These are phyloP conservation scores for Porites lutea DNA, from an alignment of 64 coral and sea anemone genomes.

Conservation along the genomic window DNA sequence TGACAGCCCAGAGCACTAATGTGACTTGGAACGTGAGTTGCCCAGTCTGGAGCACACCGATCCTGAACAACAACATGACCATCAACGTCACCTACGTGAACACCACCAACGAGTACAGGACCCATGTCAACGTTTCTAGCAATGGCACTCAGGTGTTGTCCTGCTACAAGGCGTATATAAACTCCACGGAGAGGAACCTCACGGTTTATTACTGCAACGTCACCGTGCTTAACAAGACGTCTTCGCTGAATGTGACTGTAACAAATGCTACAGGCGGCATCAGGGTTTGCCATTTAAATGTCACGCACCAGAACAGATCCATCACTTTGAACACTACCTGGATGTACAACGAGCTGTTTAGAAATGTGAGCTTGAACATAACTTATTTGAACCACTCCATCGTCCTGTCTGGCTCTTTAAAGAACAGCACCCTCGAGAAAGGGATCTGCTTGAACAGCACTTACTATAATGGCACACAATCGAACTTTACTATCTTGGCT, in stretches of 20 bases:
- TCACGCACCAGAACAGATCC: slow-evolving; percentile 75
- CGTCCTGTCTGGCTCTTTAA: slow-evolving; percentile 58
- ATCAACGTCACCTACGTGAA: slow-evolving; percentile 76
- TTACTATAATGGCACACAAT: slow-evolving; percentile 66
- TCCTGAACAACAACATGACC: slow-evolving; percentile 74
- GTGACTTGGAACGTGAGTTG: slow-evolving; percentile 55
- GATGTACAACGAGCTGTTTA: slow-evolving; percentile 25
- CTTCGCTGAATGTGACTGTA: slow-evolving; percentile 66
- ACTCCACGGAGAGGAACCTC: slow-evolving; percentile 58
- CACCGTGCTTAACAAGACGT: slow-evolving; percentile 51
- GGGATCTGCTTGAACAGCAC: slow-evolving; percentile 71
- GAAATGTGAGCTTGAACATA: slow-evolving; percentile 73
- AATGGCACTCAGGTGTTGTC: slow-evolving; percentile 42
- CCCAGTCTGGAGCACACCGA: slow-evolving; percentile 39
- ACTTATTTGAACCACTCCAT: slow-evolving; percentile 78
- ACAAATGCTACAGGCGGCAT: slow-evolving; percentile 31
- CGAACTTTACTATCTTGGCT: slow-evolving; percentile 60
- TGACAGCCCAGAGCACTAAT: slow-evolving; percentile 44
- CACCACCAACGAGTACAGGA: slow-evolving; percentile 31
- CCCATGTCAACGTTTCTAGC: slow-evolving; percentile 24
- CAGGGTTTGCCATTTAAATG: slow-evolving; percentile 58
- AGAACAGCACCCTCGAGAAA: slow-evolving; percentile 66
- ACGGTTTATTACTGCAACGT: slow-evolving; percentile 56
- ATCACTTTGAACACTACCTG: slow-evolving; percentile 70
- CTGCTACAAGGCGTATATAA: slow-evolving; percentile 39